Evolutionary conservation across 2,888 invertebrate genomes (phyloP).

Genomic region (Cephonodes hylas): DNA sequence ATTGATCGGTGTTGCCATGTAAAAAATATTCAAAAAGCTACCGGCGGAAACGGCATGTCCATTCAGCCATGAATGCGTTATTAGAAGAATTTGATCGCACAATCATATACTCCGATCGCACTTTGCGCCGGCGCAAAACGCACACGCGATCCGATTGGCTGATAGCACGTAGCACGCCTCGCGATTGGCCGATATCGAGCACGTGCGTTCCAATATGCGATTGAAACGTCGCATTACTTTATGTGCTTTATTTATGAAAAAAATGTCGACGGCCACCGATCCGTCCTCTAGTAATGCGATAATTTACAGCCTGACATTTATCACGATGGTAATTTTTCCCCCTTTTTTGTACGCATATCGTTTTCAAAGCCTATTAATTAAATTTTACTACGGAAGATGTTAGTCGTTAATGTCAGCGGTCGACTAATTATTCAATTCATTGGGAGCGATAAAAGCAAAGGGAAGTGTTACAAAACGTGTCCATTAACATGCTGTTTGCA

Average conservation of each 20-base stretch:
- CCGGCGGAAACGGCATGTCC: slow-evolving; percentile 62
- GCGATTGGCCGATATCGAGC: slow-evolving; percentile 35
- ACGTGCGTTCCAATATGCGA: slow-evolving; percentile 42
- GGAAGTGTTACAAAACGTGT: slow-evolving; percentile 3
- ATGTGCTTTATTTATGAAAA: slow-evolving; percentile 20
- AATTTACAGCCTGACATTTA: slow-evolving; percentile 19
- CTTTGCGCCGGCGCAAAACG: slow-evolving; percentile 49
- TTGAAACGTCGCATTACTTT: slow-evolving; percentile 30
- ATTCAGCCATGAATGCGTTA: slow-evolving; percentile 46
- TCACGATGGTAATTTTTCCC: neutral
- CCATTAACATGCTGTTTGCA: neutral
- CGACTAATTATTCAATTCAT: neutral
- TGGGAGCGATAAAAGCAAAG: neutral
- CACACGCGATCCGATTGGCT: slow-evolving; percentile 38
- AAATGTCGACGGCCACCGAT: slow-evolving; percentile 36
- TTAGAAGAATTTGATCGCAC: slow-evolving; percentile 53
- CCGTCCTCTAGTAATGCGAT: slow-evolving; percentile 28
- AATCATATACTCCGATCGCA: slow-evolving; percentile 48
- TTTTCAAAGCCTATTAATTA: neutral
- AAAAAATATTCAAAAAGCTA: slow-evolving; percentile 46
- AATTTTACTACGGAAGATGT: neutral
- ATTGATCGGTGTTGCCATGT: slow-evolving; percentile 40
- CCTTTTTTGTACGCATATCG: neutral
- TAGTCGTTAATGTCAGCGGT: neutral
- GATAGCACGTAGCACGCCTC: slow-evolving; percentile 31